These are phyloP conservation scores for Hylaeus anthracinus DNA, from an alignment of 1,140 invertebrate species.

Conservation along the genomic window DNA sequence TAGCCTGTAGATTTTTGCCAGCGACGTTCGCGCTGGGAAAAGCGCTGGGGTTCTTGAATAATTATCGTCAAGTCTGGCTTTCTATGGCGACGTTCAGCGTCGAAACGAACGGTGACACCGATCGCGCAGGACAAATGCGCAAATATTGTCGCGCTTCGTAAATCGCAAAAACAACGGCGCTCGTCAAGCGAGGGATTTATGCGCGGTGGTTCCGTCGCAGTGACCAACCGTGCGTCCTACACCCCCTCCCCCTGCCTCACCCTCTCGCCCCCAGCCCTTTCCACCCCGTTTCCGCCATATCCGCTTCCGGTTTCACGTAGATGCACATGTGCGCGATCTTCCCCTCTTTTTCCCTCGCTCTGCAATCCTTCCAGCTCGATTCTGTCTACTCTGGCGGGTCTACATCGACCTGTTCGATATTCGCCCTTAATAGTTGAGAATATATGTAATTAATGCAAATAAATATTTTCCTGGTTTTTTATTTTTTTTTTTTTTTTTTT, in stretches of 20 bases:
- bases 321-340: conserved; percentile 45
- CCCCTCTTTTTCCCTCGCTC: neutral
- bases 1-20: too few species aligned
- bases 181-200: conserved; percentile 61
- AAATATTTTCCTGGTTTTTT: too few species aligned
- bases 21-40: neutral
- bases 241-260: neutral
- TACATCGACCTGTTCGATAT: too few species aligned
- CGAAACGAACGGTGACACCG: conserved; percentile 44
- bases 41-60: conserved; percentile 25
- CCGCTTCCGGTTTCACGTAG: conserved; percentile 61
- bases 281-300: conserved; percentile 46
- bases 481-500: too few species aligned
- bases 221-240: conserved; percentile 17
- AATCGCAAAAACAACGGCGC: conserved; percentile 63
- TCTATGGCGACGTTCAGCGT: neutral
- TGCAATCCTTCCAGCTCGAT: too few species aligned
- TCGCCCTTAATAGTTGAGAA: too few species aligned
- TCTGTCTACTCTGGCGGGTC: too few species aligned
- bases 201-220: conserved; percentile 52
- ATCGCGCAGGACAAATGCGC: conserved; percentile 53
- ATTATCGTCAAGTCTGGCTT: conserved; percentile 37
- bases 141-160: conserved; percentile 63
- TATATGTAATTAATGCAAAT: too few species aligned
- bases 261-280: conserved; percentile 19